Conservation (phyloP, 2,888 invertebrate species). For the Encarsia formosa region DNA sequence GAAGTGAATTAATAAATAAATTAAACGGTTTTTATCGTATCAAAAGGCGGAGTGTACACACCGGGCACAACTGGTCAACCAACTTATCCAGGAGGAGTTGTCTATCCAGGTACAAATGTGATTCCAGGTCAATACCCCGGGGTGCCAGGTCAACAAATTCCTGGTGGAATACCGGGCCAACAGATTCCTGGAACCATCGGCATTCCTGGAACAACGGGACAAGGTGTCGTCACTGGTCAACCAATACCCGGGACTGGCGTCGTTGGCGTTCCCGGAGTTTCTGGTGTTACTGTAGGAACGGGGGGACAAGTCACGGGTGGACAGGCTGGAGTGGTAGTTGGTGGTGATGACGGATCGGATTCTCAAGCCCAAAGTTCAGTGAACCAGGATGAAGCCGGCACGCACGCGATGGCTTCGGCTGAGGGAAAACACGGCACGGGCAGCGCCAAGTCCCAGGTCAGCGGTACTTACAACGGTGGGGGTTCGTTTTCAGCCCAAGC, state of each 20-base stretch:
- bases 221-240: slow-evolving; percentile 5
- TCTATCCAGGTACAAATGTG: slow-evolving; percentile 1
- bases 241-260: slow-evolving; percentile 11
- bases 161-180: slow-evolving; percentile 7
- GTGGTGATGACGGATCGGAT: slow-evolving; percentile 61
- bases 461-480: slow-evolving; percentile 71
- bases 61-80: not conserved
- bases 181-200: slow-evolving; percentile 1
- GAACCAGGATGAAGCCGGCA: slow-evolving; percentile 58
- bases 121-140: not conserved
- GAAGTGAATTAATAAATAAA: too few species aligned
- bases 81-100: not conserved
- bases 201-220: slow-evolving; percentile 9
- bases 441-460: slow-evolving; percentile 77
- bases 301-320: slow-evolving; percentile 1
- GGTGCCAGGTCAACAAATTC: not conserved
- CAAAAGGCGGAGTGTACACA: not conserved
- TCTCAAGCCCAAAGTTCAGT: slow-evolving; percentile 71
- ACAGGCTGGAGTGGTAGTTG: slow-evolving; percentile 5
- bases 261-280: slow-evolving; percentile 16
- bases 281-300: slow-evolving; percentile 14
- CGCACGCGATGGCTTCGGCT: slow-evolving; percentile 71
- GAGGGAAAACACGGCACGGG: slow-evolving; percentile 73
- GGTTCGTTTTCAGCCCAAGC: slow-evolving; percentile 82
- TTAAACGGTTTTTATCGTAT: too few species aligned